phyloP scores from a whole-genome alignment of 2,888 invertebrate species.

The Pecten maximus region DNA sequence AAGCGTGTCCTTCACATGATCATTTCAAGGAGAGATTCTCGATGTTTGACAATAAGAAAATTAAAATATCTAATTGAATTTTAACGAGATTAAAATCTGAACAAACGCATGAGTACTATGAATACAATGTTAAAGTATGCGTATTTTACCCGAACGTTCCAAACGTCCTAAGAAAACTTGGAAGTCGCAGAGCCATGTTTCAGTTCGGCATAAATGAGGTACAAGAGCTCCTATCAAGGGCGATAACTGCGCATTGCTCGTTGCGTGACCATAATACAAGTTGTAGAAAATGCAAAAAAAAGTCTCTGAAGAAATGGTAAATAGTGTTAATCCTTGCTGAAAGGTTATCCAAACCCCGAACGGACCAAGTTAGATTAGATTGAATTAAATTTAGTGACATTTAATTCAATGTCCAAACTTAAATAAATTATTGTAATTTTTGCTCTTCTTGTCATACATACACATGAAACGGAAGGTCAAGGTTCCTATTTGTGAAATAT shows the following conservation, averaged over 20 bases:
- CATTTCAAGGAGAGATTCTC: constrained; percentile 18
- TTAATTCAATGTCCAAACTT: too few relatives aligned
- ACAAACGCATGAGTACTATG: background rate
- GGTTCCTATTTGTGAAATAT: too few relatives aligned
- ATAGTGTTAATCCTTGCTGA: too few relatives aligned
- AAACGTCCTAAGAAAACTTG: constrained; percentile 4
- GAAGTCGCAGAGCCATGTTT: constrained; percentile 21
- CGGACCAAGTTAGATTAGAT: too few relatives aligned
- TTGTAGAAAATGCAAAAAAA: too few relatives aligned
- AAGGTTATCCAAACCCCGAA: too few relatives aligned
- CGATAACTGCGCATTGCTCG: background rate
- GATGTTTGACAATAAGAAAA: background rate
- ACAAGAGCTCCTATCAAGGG: background rate
- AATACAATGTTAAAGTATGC: background rate
- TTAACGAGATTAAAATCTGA: background rate
- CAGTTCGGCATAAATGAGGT: background rate
- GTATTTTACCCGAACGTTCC: constrained; percentile 25
- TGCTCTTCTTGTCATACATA: too few relatives aligned
- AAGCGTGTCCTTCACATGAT: background rate
- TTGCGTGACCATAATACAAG: too few relatives aligned
- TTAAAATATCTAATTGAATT: background rate
- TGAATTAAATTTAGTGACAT: too few relatives aligned
- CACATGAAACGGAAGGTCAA: too few relatives aligned
- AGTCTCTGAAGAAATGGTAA: too few relatives aligned
- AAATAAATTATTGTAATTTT: too few relatives aligned